phyloP scores from a whole-genome alignment of 2,113 vertebrate genomes.

The Chamaetylas fuelleborni region DNA sequence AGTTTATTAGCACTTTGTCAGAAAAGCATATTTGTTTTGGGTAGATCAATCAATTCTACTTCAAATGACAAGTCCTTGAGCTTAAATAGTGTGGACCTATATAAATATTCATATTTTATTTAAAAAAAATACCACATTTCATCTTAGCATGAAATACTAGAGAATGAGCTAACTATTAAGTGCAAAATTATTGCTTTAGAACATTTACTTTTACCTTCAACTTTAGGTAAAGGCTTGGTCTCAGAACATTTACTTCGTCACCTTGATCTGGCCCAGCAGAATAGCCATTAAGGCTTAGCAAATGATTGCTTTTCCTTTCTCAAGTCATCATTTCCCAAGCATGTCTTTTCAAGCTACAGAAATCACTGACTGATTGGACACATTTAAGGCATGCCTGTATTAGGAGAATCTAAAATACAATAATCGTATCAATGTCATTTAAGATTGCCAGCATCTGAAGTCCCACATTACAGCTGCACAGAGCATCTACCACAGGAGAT shows the following conservation, averaged over 20 bases:
- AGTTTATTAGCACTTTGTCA: slow-evolving; percentile 79
- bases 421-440: not conserved
- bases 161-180: not conserved
- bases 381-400: not conserved
- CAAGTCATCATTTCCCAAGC: not conserved
- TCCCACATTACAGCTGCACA: not conserved
- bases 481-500: not conserved
- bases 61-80: slow-evolving; percentile 60
- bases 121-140: not conserved
- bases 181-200: not conserved
- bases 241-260: not conserved
- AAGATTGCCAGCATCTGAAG: not conserved
- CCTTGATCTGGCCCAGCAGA: not conserved
- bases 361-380: not conserved
- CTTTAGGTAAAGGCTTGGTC: not conserved
- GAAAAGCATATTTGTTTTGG: slow-evolving; percentile 58
- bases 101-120: slow-evolving; percentile 14
- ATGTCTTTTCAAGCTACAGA: not conserved
- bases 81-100: not conserved
- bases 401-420: not conserved
- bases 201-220: slow-evolving; percentile 41
- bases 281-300: not conserved
- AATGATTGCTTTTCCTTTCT: not conserved
- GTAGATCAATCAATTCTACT: slow-evolving; percentile 71
- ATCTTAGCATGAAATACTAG: slow-evolving; percentile 12